Base-by-base conservation (phyloP, 2,888 invertebrate genomes). In the Tanypteryx hageni region DNA sequence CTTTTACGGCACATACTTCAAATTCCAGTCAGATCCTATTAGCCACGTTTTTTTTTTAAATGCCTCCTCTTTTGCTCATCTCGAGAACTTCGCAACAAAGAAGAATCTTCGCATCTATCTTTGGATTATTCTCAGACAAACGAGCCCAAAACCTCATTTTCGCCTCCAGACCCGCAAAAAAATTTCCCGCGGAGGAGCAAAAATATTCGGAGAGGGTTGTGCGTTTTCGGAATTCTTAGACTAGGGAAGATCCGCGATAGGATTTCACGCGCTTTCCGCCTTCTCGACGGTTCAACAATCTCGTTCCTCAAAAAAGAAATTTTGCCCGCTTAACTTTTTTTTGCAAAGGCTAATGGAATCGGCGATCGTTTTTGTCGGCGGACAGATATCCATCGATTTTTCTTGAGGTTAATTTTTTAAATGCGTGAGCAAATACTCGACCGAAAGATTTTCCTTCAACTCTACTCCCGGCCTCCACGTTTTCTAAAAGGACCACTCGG, bases 141-240 rank as follows among this genome's bases (percentile, higher is more conserved):
- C 68, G 68, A 27, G 27, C 5, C 13, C 9, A 4, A 76, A 76
- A 76, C 22, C 76, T 27, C 76, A 76, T 76, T 76, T 22, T 68
- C 68, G 18, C 18, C 76, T 22, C 76, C 76, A 11, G 22, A 76
- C 22, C 13, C 22, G 10, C 76, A 10, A 76, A 27, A 22, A 27
- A 76, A 27, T 76, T 27, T 22, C 9, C 27, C 4, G 76, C 10
- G 11, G 76, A 0, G 76, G 13, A 1, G 76, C 76, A 76, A 22
- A 76, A 76, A 76, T 27, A 14, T 14, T 76, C 76, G 44, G 5
- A 44, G 44, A 27, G 76, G 76, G 13, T 76, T 76, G 76, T 27
- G 13, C 76, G 27, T 76, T 76, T 76, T 27, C 22, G 76, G 27
- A 76, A 76, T 76, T 76, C 76, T 76, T 76, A 76, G 76, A 76